Evolutionary conservation across 2,797 vertebrate species (phyloP), one percentile per base, ranked within the genome.

Genomic region (Amazona finschi): DNA sequence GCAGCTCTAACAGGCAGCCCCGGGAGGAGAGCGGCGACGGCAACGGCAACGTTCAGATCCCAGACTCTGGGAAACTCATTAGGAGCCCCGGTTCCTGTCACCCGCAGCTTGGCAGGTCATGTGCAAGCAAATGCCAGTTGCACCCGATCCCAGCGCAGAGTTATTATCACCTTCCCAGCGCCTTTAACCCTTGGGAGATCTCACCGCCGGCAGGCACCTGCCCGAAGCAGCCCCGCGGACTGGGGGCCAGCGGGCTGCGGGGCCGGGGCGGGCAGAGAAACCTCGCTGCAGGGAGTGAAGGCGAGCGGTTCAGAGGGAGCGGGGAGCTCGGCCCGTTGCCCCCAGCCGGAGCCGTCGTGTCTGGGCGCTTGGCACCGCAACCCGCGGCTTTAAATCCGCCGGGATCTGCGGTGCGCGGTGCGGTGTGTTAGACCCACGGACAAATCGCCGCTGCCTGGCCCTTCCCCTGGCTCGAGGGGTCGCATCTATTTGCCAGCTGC

Each of bases 401-500:
- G 46, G 85, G 73, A 78, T 49, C 58, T 30, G 91, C 74, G 25
- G 52, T 75, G 77, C 46, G 22, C 46, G 46, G 46, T 47, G 24
- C 47, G 47, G 24, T 47, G 47, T 47, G 22, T 36, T 58, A 24
- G 55, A 36, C n/a, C 70, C 39, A 30, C 77, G 89, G 89, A 76
- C 94, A 91, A 94, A 75, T 91, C 72, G 52, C 87, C 47, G 49
- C 67, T 69, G 85, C 85, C 77, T 61, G 64, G 83, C 71, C 81
- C 87, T 83, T 96, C 90, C 91, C 85, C 69, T 93, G 95, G 88
- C 86, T 46, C 36, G 62, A 91, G 86, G 90, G 94, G 95, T 91
- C 89, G 85, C 82, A 21, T 88, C 72, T 93, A 60, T 86, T 87
- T 94, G 94, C 93, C 82, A 85, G 72, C 81, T 66, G 88, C 89